A percentile compares a stretch with the other conserved stretches of the same genome.
These are phyloP conservation scores for Epinephelus coioides DNA, from an alignment of 2,797 vertebrate species.

Conservation along the genomic window DNA sequence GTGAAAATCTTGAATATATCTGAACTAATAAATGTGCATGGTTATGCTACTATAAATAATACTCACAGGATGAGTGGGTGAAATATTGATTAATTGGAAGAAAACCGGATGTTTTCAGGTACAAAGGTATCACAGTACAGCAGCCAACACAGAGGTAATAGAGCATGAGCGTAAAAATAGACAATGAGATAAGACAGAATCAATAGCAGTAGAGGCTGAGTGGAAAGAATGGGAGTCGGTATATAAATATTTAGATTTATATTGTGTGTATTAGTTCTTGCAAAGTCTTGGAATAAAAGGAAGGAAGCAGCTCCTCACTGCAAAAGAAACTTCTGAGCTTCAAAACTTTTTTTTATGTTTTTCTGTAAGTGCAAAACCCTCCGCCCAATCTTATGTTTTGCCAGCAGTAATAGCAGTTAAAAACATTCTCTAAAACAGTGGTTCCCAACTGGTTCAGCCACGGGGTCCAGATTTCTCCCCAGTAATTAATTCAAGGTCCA, in stretches of 20 bases:
- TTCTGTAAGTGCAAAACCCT: not conserved
- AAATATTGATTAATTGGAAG: not conserved
- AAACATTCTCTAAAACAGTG: not conserved
- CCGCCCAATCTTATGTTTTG: not conserved
- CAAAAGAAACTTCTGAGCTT: not conserved
- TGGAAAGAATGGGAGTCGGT: not conserved
- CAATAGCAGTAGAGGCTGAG: not conserved
- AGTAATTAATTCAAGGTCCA: no score
- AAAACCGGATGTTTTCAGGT: not conserved
- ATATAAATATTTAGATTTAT: not conserved
- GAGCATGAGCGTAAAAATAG: slow-evolving; percentile 2
- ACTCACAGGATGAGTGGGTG: not conserved
- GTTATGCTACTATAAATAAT: not conserved
- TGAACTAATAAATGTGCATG: not conserved
- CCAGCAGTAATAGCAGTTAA: not conserved
- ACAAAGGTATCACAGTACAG: not conserved
- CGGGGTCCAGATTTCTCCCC: no score
- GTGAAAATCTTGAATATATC: not conserved
- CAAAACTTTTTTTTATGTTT: not conserved
- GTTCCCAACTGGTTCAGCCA: no score
- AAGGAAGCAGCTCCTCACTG: not conserved
- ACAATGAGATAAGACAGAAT: slow-evolving; percentile 9
- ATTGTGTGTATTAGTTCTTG: not conserved
- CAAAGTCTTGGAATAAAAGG: not conserved
- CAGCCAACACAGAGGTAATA: not conserved